Percentiles rank a stretch among this genome's conserved stretches.
These are phyloP conservation scores for Cygnus buccinator DNA, from an alignment of 2,113 vertebrate species.

Conservation along the genomic window DNA sequence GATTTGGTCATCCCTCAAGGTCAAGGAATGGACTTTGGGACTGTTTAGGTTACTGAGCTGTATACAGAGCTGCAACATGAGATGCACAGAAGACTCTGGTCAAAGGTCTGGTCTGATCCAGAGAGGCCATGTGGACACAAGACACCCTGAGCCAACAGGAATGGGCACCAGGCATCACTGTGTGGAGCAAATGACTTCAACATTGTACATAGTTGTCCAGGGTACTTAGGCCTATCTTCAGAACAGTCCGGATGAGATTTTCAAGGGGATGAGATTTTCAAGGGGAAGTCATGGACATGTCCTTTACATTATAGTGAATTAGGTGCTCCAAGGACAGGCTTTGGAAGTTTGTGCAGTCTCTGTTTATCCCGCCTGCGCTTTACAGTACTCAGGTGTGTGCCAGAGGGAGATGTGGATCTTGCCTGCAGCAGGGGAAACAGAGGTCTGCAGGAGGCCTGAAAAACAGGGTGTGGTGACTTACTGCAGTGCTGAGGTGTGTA, in stretches of 20 bases:
- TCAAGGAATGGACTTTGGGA: neutral
- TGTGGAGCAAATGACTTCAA: neutral
- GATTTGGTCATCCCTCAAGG: neutral
- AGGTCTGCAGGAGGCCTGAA: neutral
- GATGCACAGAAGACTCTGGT: neutral
- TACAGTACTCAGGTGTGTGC: neutral
- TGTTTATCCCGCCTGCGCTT: neutral
- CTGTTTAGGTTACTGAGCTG: rapidly evolving
- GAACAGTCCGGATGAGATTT: neutral
- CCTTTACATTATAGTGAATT: neutral
- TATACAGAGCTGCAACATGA: neutral
- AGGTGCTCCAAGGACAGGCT: neutral
- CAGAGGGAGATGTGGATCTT: neutral
- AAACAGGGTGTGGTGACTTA: neutral
- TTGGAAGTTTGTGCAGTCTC: neutral
- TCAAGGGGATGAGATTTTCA: neutral
- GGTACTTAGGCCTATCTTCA: rapidly evolving
- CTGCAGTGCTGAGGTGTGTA: neutral
- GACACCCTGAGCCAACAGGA: neutral
- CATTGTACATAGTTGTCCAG: neutral
- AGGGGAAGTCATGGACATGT: neutral
- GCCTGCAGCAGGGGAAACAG: neutral
- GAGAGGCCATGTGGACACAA: neutral
- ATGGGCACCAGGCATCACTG: neutral
- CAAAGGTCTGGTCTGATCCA: rapidly evolving